A percentile compares a stretch with the other conserved stretches of the same genome.
phyloP scores from a whole-genome alignment of 2,113 vertebrate species.

The Lanius ludovicianus region DNA sequence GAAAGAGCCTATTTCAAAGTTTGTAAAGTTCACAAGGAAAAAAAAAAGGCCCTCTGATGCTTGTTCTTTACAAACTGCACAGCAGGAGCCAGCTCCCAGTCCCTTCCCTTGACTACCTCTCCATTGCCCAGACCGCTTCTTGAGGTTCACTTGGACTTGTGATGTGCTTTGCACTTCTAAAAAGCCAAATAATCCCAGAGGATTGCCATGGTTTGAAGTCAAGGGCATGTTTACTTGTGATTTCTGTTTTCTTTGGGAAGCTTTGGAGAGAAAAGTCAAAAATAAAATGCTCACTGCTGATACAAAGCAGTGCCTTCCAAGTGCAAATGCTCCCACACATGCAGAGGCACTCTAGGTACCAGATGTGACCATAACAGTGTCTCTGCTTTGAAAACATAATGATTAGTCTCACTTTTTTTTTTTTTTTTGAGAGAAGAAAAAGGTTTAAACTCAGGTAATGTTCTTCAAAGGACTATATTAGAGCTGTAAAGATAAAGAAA shows the following conservation, averaged over 20 bases:
- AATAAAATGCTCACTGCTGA: not conserved
- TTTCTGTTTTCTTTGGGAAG: not conserved
- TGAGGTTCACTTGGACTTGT: not conserved
- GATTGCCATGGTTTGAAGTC: not conserved
- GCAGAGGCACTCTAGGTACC: not conserved
- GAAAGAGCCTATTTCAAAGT: not conserved
- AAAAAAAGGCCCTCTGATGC: not conserved
- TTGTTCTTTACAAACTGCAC: not conserved
- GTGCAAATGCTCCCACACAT: accelerated
- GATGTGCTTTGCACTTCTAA: not conserved
- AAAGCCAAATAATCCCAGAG: not conserved
- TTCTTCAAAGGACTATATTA: not conserved
- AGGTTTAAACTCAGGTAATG: not conserved
- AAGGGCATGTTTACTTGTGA: not conserved
- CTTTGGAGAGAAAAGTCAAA: not conserved
- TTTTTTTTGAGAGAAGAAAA: not conserved
- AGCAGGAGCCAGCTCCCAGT: not conserved
- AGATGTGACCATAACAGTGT: not conserved
- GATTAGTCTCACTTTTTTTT: not conserved
- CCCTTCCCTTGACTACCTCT: not conserved
- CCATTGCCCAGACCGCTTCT: not conserved
- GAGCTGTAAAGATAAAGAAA: not conserved
- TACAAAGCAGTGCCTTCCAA: not conserved
- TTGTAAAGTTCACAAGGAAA: not conserved
- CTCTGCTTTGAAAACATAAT: not conserved